phyloP scores from a whole-genome alignment of 2,797 vertebrate genomes.

The Thripadectes ignobilis region DNA sequence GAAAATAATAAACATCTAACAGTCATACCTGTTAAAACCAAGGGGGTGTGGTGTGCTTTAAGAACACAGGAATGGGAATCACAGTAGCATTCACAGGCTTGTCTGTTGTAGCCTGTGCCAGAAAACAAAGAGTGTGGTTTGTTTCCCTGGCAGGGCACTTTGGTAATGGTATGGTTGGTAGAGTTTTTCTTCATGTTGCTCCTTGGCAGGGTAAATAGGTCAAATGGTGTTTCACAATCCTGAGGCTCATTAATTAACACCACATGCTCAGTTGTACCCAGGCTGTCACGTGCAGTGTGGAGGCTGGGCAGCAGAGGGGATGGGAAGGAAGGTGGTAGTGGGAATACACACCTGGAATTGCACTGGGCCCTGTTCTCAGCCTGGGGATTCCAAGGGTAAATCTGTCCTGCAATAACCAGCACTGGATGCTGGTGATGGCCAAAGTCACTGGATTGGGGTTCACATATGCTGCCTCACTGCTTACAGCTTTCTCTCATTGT shows the following conservation, averaged over 20 bases:
- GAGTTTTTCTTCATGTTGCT: not conserved
- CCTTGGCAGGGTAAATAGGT: not conserved
- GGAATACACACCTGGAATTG: not conserved
- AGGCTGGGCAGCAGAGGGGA: not conserved
- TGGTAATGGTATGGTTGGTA: not conserved
- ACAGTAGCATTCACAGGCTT: not conserved
- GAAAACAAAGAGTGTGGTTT: not conserved
- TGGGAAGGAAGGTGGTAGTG: not conserved
- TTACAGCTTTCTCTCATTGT: not conserved
- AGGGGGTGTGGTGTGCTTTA: not conserved
- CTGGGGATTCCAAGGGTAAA: not conserved
- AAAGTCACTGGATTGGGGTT: not conserved
- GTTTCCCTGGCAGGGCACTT: not conserved
- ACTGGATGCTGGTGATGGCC: not conserved
- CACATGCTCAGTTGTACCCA: not conserved
- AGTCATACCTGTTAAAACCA: not conserved
- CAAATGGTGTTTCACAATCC: not conserved
- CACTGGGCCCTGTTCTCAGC: not conserved
- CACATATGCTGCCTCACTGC: not conserved
- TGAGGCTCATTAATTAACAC: not conserved
- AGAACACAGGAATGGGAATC: not conserved
- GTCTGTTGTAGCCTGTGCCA: not conserved
- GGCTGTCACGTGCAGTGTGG: rapidly evolving
- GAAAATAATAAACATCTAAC: not conserved
- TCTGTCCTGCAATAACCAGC: not conserved